Evolutionary conservation across 2,888 invertebrate genomes (phyloP).

Genomic region (Limnephilus auricula): DNA sequence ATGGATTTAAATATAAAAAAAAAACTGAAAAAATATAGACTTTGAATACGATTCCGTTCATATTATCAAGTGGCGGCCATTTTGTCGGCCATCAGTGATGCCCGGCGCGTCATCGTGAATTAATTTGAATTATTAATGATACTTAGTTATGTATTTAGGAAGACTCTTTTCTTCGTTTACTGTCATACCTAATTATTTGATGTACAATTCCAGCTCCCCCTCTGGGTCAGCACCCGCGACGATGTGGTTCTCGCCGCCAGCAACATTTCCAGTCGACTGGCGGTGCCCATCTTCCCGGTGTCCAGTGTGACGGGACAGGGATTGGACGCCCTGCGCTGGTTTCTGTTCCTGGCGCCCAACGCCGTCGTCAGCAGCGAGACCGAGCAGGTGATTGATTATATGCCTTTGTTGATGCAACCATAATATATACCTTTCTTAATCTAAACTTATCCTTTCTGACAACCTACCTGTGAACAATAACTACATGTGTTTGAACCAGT

Average conservation of each 20-base stretch:
- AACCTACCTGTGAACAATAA: too few relatives aligned
- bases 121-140: too few relatives aligned
- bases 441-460: too few relatives aligned
- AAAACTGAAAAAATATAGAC: too few relatives aligned
- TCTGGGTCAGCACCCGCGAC: constrained; percentile 76
- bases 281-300: constrained; percentile 90
- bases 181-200: not conserved
- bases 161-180: not conserved
- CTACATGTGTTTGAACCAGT: too few relatives aligned
- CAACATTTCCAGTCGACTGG: constrained; percentile 75
- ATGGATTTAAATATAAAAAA: too few relatives aligned
- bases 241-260: constrained; percentile 88
- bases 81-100: too few relatives aligned
- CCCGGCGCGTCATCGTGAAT: too few relatives aligned
- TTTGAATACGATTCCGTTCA: too few relatives aligned
- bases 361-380: constrained; percentile 68
- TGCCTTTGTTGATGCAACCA: not conserved
- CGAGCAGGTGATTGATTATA: constrained; percentile 77
- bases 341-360: constrained; percentile 86
- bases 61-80: too few relatives aligned
- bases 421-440: too few relatives aligned
- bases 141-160: not conserved
- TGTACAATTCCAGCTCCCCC: constrained; percentile 69
- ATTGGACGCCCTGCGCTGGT: constrained; percentile 88
- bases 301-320: constrained; percentile 95